Conservation (phyloP, 2,888 invertebrate species). For the Apamea monoglypha region DNA sequence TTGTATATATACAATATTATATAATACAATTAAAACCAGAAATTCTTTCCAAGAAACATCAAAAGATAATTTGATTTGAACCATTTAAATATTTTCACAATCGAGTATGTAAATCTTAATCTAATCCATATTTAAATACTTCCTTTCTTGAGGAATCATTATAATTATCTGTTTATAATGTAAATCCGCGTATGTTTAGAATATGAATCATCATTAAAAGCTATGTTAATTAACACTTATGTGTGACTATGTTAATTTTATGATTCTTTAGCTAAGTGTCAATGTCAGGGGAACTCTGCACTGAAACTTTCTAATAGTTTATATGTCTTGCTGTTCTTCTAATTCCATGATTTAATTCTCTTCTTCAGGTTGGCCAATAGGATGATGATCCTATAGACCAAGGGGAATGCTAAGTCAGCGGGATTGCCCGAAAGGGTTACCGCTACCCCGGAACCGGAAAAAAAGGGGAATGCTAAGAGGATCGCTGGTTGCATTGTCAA, state of each 20-base stretch:
- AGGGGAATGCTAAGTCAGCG: neutral
- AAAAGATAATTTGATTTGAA: conserved; percentile 37
- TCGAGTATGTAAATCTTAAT: conserved; percentile 36
- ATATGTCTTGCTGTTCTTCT: neutral
- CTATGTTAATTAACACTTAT: conserved; percentile 37
- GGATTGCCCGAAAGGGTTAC: too few species aligned
- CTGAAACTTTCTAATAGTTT: conserved; percentile 4
- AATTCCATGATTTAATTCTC: neutral
- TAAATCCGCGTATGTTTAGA: conserved; percentile 51
- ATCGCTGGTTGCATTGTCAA: neutral
- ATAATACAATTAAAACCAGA: neutral
- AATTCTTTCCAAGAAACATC: neutral
- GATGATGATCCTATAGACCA: rapidly evolving
- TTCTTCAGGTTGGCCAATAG: neutral
- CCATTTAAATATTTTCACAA: conserved; percentile 53
- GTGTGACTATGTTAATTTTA: conserved; percentile 45
- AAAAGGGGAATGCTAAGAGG: neutral
- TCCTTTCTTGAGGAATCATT: conserved; percentile 48
- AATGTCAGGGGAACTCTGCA: conserved; percentile 40
- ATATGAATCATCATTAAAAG: conserved; percentile 54
- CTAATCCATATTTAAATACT: conserved; percentile 50
- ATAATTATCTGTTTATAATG: conserved; percentile 55
- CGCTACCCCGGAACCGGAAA: too few species aligned
- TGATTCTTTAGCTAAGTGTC: conserved; percentile 39
- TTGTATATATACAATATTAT: too few species aligned